phyloP scores from a whole-genome alignment of 2,888 invertebrate genomes.

The Argyresthia goedartella region DNA sequence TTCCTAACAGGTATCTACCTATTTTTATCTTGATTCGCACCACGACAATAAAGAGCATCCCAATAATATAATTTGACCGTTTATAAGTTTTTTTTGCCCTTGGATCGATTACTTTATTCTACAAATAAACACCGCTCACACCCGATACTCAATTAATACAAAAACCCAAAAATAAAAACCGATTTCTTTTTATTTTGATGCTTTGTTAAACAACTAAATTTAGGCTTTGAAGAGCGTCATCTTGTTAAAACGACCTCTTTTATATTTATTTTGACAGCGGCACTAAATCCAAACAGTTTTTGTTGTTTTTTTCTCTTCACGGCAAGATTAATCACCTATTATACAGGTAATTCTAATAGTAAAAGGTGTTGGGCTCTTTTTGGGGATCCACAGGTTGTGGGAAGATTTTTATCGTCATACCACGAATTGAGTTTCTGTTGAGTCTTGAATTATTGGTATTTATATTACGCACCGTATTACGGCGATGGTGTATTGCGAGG shows the following conservation, averaged over 20 bases:
- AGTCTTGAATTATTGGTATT: not conserved
- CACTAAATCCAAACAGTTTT: conserved; percentile 47
- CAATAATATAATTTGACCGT: too few species aligned
- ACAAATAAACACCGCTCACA: conserved; percentile 24
- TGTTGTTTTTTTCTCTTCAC: conserved; percentile 24
- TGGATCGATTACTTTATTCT: conserved; percentile 4
- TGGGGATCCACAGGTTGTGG: conserved; percentile 16
- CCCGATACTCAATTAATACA: conserved; percentile 58
- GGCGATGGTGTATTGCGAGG: too few species aligned
- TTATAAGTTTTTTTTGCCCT: too few species aligned
- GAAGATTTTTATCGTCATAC: conserved; percentile 2
- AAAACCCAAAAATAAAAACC: conserved; percentile 7
- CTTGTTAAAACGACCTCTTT: conserved; percentile 30
- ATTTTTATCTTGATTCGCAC: too few species aligned
- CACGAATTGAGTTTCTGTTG: conserved; percentile 3
- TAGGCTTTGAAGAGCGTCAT: conserved; percentile 29
- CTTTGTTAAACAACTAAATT: conserved; percentile 68
- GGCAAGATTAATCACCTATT: conserved; percentile 60
- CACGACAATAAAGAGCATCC: too few species aligned
- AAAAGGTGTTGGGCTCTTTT: conserved; percentile 39
- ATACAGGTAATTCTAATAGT: conserved; percentile 61
- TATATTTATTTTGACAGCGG: conserved; percentile 58
- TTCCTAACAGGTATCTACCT: too few species aligned
- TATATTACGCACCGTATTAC: too few species aligned
- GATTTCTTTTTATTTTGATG: conserved; percentile 37